A percentile compares a stretch with the other conserved stretches of the same genome.
Evolutionary conservation across 2,113 vertebrate genomes (phyloP).

Genomic region (Erythrolamprus reginae): DNA sequence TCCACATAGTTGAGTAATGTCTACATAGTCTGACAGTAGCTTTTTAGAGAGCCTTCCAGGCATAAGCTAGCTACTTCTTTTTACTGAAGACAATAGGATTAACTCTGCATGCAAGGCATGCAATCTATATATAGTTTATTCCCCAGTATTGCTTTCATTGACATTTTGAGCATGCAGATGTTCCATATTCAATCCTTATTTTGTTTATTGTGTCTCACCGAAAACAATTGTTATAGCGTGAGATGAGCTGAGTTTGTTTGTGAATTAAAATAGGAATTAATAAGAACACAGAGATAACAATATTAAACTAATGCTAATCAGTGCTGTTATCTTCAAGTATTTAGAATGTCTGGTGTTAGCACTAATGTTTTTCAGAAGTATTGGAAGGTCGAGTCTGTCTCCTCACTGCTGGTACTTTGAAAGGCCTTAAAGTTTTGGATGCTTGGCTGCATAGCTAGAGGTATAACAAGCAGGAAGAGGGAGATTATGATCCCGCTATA

Average conservation of each 20-base stretch:
- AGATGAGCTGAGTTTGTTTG: background rate
- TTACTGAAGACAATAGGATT: background rate
- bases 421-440: background rate
- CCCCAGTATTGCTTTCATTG: background rate
- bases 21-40: background rate
- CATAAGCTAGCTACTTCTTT: background rate
- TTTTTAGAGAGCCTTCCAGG: background rate
- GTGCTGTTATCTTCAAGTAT: background rate
- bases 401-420: background rate
- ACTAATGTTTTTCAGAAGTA: background rate
- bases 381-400: background rate
- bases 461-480: no score
- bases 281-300: background rate
- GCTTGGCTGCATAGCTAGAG: no score
- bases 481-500: no score
- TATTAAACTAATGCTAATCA: background rate
- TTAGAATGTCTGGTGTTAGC: background rate
- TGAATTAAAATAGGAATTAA: background rate
- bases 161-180: background rate
- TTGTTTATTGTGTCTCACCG: background rate
- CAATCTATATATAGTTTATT: background rate
- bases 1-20: background rate
- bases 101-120: background rate
- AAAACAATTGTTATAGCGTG: background rate
- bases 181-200: background rate